Evolutionary conservation across 2,113 vertebrate species (phyloP), one percentile per base, ranked within the genome.

Genomic region (Pseudonaja textilis): DNA sequence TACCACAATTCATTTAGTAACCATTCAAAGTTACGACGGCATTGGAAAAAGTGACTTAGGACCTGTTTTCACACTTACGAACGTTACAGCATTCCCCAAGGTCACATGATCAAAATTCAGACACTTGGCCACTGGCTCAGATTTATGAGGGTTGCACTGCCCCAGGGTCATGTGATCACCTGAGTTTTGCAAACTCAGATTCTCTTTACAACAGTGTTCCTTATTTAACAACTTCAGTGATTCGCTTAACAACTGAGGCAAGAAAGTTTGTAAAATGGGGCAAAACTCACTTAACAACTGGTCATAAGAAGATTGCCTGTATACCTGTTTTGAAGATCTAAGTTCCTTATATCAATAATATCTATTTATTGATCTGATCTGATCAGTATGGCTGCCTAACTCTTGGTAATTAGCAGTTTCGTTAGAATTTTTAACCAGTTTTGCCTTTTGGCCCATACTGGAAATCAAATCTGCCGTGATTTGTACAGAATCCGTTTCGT

Each of bases 291-390:
- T n/a, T 16, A 69, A 69, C 11, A n/a, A n/a, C 29, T n/a, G 11
- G 61, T 69, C 57, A 1, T 59, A 59, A 59, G 1, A 69, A 29
- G 61, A 69, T 69, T n/a, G n/a, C 11, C 11, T 94, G 95, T 95
- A 93, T 95, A 95, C 96, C 94, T 96, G 95, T 96, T 90, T 74
- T 92, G 91, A 95, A 88, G 91, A 5, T 92, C 94, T 96, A 94
- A 97, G 86, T 56, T 94, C 42, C 94, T 95, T 81, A 94, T 96
- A 96, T 94, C 95, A 94, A 96, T 96, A 96, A 57, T 34, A 39
- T 20, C 69, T 74, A 34, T 34, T 6, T 81, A 39, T 8, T 6
- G 3, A 20, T 39, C 69, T 74, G 29, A 64, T n/a, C 11, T 12
- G 5, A 81, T 39, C 34, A 39, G 34, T 34, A 39, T 81, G n/a